Conservation (phyloP, 2,797 vertebrate genomes). For the Gymnothorax javanicus region DNA sequence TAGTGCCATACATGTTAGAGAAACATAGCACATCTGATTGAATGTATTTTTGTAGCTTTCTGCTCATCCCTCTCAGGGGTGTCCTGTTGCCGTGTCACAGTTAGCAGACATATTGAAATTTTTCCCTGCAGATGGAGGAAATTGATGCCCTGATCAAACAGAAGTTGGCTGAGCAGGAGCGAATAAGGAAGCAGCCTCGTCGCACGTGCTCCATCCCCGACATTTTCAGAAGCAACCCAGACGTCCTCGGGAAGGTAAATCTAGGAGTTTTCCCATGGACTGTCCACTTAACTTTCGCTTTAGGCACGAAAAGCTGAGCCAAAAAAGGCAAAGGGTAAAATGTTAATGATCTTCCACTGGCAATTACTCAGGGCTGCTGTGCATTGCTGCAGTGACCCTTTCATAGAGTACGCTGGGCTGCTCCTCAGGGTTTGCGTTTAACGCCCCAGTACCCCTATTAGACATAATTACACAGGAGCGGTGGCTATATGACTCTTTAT, state of each 20-base stretch:
- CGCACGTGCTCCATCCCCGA: conserved; percentile 74
- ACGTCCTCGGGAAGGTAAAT: conserved; percentile 87
- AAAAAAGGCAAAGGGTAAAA: not conserved
- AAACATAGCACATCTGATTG: not conserved
- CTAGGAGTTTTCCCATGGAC: not conserved
- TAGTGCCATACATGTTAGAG: not conserved
- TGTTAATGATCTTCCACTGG: not conserved
- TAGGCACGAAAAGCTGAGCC: not conserved
- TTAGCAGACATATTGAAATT: not conserved
- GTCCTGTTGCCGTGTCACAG: not conserved
- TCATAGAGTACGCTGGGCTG: not conserved
- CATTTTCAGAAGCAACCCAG: conserved; percentile 68
- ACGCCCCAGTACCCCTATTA: not conserved
- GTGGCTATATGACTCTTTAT: not conserved
- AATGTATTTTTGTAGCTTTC: not conserved
- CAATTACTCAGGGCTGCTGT: not conserved
- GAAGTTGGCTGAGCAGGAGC: conserved; percentile 63
- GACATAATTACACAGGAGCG: not conserved
- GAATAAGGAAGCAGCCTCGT: conserved; percentile 64
- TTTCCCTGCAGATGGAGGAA: conserved; percentile 66
- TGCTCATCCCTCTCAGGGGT: not conserved
- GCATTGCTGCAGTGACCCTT: not conserved
- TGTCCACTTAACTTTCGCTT: not conserved
- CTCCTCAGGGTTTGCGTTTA: not conserved
- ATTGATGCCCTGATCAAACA: conserved; percentile 66